Evolutionary conservation across 1,140 invertebrate genomes (phyloP).

Genomic region (Samia ricini): DNA sequence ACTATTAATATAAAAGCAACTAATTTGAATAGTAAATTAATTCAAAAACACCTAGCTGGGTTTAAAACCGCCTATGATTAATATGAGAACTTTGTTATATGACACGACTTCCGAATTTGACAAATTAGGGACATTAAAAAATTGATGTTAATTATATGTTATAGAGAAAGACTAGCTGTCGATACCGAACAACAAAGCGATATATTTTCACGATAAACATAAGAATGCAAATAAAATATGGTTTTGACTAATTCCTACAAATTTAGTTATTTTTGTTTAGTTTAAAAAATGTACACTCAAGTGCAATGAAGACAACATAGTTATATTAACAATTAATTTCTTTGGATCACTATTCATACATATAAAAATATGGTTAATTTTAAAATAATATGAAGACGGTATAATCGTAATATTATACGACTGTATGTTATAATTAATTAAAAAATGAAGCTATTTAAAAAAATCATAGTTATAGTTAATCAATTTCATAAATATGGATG

Average conservation of each 20-base stretch:
- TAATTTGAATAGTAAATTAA: not conserved
- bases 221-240: not conserved
- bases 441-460: no score
- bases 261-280: not conserved
- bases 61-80: not conserved
- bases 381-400: no score
- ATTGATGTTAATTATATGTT: not conserved
- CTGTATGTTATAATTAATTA: no score
- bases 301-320: no score
- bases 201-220: not conserved
- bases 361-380: no score
- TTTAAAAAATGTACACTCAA: no score
- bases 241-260: not conserved
- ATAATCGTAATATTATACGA: no score
- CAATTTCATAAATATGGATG: no score
- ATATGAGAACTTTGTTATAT: not conserved
- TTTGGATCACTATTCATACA: no score
- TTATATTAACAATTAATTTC: no score
- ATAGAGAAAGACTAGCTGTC: not conserved
- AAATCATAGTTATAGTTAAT: no score
- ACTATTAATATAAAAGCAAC: not conserved
- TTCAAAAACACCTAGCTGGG: not conserved
- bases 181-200: not conserved
- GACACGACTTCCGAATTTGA: not conserved
- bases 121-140: not conserved